Conservation (phyloP, 2,888 invertebrate species). For the Ischnus inquisitorius region DNA sequence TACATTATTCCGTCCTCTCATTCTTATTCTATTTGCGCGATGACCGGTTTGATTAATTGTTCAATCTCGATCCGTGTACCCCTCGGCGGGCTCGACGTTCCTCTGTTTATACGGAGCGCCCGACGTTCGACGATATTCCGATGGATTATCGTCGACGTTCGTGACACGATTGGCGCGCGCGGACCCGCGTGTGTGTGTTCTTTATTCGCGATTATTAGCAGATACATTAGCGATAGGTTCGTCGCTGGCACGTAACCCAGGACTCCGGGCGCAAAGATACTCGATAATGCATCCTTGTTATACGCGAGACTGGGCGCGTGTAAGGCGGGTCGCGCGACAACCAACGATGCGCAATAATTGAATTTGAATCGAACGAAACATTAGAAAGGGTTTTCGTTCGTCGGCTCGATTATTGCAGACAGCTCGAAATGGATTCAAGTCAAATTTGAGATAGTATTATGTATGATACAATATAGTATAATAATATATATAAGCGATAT, state of each 20-base stretch:
- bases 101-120: constrained; percentile 7
- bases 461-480: too few species aligned
- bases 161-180: too few species aligned
- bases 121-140: constrained; percentile 42
- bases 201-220: constrained; percentile 53
- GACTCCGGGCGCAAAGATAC: constrained; percentile 20
- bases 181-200: not conserved
- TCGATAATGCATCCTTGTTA: constrained; percentile 44
- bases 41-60: constrained; percentile 63
- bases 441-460: too few species aligned
- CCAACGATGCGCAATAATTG: not conserved
- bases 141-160: constrained; percentile 17
- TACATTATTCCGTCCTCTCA: constrained; percentile 17
- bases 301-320: constrained; percentile 12
- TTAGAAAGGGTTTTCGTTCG: not conserved
- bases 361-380: not conserved
- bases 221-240: constrained; percentile 31
- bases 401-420: not conserved
- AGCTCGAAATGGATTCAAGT: not conserved
- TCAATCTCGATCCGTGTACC: constrained; percentile 25
- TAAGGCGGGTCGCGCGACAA: not conserved
- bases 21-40: constrained; percentile 51
- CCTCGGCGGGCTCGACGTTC: not conserved
- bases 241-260: constrained; percentile 1
- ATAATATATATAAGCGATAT: too few species aligned